Evolutionary conservation across 1,140 invertebrate species (phyloP), one percentile per base, ranked within the genome.

Genomic region (Heliconius congener): DNA sequence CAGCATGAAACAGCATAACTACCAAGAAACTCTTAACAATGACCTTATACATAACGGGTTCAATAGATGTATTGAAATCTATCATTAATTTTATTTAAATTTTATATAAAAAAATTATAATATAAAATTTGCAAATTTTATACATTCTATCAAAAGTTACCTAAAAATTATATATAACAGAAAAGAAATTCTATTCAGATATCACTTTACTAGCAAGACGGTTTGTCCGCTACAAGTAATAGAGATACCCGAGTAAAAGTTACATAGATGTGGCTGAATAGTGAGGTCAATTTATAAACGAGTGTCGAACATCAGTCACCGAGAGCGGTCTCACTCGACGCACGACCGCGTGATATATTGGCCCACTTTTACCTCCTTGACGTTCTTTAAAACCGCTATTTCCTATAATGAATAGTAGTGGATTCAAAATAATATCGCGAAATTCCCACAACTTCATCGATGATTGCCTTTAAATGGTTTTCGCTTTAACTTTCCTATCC

Each of bases 401-500:
- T 75, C 76, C 74, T 42, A 84, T 87, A 88, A 88, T 89, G 85
- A 83, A 88, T 88, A 87, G 83, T 81, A 82, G 80, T 74, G 77
- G 84, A 84, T 85, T 82, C 83, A 82, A 85, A 84, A 86, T 86
- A 87, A 87, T 88, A 87, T 74, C 79, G 78, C 79, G 74, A 78
- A 82, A 89, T 86, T 71, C 60, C 74, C 60, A 18, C 57, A 27
- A 76, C 82, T 88, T 88, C 82, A 78, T 80, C 85, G 86, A 90
- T 87, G 86, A 89, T 88, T 88, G 87, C 82, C 84, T 87, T 89
- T 87, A 89, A 91, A 89, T 90, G 88, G 88, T 88, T 90, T 88
- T 88, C 87, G 88, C 87, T 91, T 88, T 87, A 90, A 88, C 87
- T 87, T 76, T n/a, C 74, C 18, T 19, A 86, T 85, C 84, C 82